These are phyloP conservation scores for Liparis tanakae DNA, from an alignment of 2,797 vertebrate genomes.

Conservation along the genomic window DNA sequence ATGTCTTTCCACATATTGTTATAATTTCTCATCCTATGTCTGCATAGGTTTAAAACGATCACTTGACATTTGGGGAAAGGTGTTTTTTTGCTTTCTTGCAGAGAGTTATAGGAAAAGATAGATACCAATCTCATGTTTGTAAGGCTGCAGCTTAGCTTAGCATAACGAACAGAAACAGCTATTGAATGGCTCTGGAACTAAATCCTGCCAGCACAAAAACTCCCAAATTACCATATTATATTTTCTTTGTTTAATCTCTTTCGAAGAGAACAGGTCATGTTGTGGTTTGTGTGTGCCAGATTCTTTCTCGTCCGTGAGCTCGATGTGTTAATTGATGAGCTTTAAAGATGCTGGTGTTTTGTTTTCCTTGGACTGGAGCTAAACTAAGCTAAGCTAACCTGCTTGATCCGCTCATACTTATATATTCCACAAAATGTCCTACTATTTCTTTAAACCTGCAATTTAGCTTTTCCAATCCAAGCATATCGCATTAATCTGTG, in stretches of 20 bases:
- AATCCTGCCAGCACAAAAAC: neutral
- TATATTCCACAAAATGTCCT: conserved; percentile 5
- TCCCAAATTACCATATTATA: neutral
- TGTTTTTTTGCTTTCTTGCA: neutral
- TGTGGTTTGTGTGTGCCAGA: neutral
- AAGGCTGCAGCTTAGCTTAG: neutral
- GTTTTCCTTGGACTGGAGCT: neutral
- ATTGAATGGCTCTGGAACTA: neutral
- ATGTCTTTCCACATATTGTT: conserved; percentile 14
- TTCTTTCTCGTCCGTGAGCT: neutral
- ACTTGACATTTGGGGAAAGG: neutral
- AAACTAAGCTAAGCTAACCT: neutral
- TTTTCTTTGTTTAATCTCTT: neutral
- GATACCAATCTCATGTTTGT: neutral
- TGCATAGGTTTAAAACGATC: neutral
- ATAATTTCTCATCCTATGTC: neutral
- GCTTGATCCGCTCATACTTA: neutral
- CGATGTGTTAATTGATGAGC: neutral
- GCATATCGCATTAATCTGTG: neutral
- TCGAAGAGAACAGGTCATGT: neutral
- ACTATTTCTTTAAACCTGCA: neutral
- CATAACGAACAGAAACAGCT: neutral
- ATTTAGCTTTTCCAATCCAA: conserved; percentile 21
- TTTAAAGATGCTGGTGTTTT: neutral
- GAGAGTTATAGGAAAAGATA: neutral